phyloP scores from a whole-genome alignment of 2,888 invertebrate species.

The Lysandra bellargus region DNA sequence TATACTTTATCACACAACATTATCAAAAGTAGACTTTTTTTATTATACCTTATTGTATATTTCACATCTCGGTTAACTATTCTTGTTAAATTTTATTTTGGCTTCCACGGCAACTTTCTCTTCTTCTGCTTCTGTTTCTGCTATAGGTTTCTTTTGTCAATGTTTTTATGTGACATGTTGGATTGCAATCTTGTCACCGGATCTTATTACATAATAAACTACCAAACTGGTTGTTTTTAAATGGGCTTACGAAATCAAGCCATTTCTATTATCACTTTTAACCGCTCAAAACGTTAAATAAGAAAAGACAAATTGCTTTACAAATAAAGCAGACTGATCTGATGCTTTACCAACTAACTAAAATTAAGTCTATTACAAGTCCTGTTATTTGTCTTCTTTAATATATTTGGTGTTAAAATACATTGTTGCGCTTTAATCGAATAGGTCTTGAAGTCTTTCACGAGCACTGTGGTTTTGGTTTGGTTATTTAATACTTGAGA shows the following conservation, averaged over 20 bases:
- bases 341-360: no score
- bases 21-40: not conserved
- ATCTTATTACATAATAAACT: slow-evolving; percentile 23
- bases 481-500: slow-evolving; percentile 58
- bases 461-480: slow-evolving; percentile 47
- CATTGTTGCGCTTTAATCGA: not conserved
- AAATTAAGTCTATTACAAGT: no score
- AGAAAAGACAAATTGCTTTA: no score
- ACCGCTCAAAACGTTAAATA: not conserved
- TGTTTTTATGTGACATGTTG: slow-evolving; percentile 24
- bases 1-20: not conserved
- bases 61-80: not conserved
- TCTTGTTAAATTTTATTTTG: slow-evolving; percentile 6
- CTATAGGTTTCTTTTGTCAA: slow-evolving; percentile 19
- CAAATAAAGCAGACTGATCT: no score
- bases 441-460: slow-evolving; percentile 12
- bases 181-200: slow-evolving; percentile 8
- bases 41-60: not conserved
- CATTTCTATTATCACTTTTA: slow-evolving; percentile 7
- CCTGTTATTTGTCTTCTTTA: not conserved
- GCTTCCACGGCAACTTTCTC: not conserved
- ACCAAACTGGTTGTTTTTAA: slow-evolving; percentile 19
- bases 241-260: slow-evolving; percentile 15
- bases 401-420: not conserved
- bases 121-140: slow-evolving; percentile 16